phyloP scores from a whole-genome alignment of 2,888 invertebrate species.

The Schizaphis graminum region DNA sequence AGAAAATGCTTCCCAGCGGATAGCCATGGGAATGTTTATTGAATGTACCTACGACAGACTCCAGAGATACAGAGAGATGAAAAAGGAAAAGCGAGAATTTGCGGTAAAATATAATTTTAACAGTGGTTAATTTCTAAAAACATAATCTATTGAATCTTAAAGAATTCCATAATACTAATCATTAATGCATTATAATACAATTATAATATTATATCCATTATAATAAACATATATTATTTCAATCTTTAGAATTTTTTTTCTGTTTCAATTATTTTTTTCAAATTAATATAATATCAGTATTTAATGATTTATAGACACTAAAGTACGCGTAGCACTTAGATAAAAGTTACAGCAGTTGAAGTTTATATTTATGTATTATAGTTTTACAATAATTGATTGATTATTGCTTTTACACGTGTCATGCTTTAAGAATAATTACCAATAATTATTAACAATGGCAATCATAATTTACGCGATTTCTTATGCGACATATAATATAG shows the following conservation, averaged over 20 bases:
- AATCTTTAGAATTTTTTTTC: neutral
- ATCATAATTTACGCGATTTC: neutral
- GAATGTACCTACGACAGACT: neutral
- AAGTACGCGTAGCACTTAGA: neutral
- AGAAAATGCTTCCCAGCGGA: conserved; percentile 40
- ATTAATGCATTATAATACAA: neutral
- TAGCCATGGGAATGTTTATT: conserved; percentile 16
- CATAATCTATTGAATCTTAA: neutral
- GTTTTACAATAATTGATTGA: neutral
- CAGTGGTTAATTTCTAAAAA: neutral
- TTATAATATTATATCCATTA: neutral
- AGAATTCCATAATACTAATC: too few species aligned
- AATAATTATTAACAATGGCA: too few species aligned
- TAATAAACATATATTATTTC: neutral
- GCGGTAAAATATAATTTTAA: neutral
- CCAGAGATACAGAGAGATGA: neutral
- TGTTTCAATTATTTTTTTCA: neutral
- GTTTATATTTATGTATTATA: neutral
- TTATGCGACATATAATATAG: neutral
- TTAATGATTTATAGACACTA: neutral
- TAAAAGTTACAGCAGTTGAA: neutral
- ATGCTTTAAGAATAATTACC: neutral
- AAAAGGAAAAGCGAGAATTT: neutral
- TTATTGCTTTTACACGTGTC: neutral
- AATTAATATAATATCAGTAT: neutral